Base-by-base conservation (phyloP, 2,797 vertebrate genomes). In the Sebastes nivosus region DNA sequence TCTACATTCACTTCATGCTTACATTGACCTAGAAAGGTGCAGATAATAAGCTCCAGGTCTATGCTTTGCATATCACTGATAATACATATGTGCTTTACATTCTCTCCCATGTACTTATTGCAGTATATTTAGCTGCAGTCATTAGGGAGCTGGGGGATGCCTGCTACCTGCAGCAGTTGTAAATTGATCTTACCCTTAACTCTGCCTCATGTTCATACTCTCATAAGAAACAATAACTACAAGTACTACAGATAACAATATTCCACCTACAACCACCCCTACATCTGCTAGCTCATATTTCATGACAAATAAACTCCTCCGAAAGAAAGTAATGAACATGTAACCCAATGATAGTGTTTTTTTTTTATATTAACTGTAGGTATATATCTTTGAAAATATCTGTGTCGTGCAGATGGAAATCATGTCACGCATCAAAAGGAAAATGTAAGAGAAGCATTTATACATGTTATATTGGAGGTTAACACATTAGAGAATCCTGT, bases 61-160 rank as follows among this genome's bases (percentile, higher is more conserved):
- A 20, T 58, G 54, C 16, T 46, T 30, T 34, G 32, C 69, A 70
- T 81, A 73, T 86, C 54, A 80, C 81, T 34, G 58, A 79, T 85
- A 60, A 80, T 87, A 61, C 77, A 86, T 76, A 72, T 83, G 75
- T 69, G 77, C 79, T 73, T 79, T 75, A 67, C 66, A 59, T 84
- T 70, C 9, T 1, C 70, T 81, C 77, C 86, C 88, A 85, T 81
- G 87, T 55, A 85, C 70, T 86, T 66, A 8, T 77, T 71, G 78
- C 84, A 68, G 66, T 88, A 90, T 86, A 87, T 90, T 87, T 89
- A 83, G 81, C 81, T 81, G 57, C 64, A 81, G 75, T 83, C 86
- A 77, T 88, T 81, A 71, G 78, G 72, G 88, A 82, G 84, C 58
- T 69, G 50, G 67, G 72, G 68, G 71, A 79, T 68, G 76, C 59